Evolutionary conservation across 1,140 invertebrate genomes (phyloP).

Genomic region (Cotesia glomerata): DNA sequence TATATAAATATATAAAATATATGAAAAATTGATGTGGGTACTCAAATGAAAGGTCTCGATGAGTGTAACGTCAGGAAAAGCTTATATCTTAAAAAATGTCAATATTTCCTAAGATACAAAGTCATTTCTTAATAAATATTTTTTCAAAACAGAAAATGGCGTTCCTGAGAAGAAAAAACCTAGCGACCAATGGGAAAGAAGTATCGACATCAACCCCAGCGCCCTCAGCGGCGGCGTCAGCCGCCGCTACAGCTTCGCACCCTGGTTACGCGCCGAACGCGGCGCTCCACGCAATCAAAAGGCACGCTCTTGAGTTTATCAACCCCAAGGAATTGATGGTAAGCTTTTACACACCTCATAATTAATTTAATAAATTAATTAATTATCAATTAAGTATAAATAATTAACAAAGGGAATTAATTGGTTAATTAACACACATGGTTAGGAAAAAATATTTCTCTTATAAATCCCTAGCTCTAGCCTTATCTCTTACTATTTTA

Average conservation of each 20-base stretch:
- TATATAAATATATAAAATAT: too few species aligned
- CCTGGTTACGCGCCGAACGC: slow-evolving; percentile 81
- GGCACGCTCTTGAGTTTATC: slow-evolving; percentile 89
- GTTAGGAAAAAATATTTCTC: slow-evolving; percentile 6
- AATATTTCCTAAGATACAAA: too few species aligned
- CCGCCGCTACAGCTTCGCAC: slow-evolving; percentile 58
- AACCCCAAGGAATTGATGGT: slow-evolving; percentile 90
- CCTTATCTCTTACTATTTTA: slow-evolving; percentile 57
- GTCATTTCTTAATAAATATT: too few species aligned
- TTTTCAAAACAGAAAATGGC: slow-evolving; percentile 66
- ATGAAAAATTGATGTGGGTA: too few species aligned
- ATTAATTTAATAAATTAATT: slow-evolving; percentile 12
- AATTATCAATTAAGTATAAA: neutral
- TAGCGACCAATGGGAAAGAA: slow-evolving; percentile 67
- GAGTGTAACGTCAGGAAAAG: too few species aligned
- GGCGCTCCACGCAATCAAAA: slow-evolving; percentile 91
- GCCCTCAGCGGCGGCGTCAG: slow-evolving; percentile 46
- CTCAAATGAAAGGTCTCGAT: too few species aligned
- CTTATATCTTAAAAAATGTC: too few species aligned
- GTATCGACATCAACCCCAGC: slow-evolving; percentile 57
- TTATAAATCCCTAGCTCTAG: slow-evolving; percentile 40
- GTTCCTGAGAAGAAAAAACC: slow-evolving; percentile 69
- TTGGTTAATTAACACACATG: neutral
- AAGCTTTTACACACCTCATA: slow-evolving; percentile 43
- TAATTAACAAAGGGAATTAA: neutral